A percentile compares a stretch with the other conserved stretches of the same genome.
phyloP scores from a whole-genome alignment of 2,888 invertebrate genomes.

The Andrena fulva region DNA sequence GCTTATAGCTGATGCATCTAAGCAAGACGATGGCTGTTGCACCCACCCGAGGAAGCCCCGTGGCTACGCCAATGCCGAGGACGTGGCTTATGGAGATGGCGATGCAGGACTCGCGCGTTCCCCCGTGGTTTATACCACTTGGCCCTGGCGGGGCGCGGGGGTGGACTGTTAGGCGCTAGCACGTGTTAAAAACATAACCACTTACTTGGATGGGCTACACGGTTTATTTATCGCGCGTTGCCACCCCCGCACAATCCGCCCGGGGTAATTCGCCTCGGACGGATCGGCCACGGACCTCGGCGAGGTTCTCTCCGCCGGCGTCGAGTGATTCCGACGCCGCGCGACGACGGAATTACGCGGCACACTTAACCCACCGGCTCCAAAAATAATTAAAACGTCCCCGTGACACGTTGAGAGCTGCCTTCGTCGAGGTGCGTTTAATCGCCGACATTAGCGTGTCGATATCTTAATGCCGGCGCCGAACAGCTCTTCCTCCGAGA shows the following conservation, averaged over 20 bases:
- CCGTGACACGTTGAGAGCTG: not conserved
- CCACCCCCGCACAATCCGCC: conserved; percentile 50
- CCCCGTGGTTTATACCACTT: conserved; percentile 49
- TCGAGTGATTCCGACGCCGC: conserved; percentile 61
- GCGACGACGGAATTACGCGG: conserved; percentile 62
- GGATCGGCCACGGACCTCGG: conserved; percentile 4
- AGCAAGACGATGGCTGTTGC: not conserved
- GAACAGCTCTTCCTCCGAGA: not conserved
- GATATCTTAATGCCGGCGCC: conserved; percentile 50
- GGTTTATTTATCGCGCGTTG: conserved; percentile 77
- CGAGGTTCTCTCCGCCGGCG: conserved; percentile 41
- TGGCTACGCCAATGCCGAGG: conserved; percentile 60
- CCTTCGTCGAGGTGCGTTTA: conserved; percentile 35
- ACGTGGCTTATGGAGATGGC: conserved; percentile 65
- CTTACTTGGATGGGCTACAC: conserved; percentile 79
- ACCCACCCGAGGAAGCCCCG: not conserved
- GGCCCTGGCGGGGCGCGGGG: conserved; percentile 29
- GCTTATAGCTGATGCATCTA: not conserved
- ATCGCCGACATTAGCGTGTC: conserved; percentile 50
- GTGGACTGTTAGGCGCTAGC: conserved; percentile 73
- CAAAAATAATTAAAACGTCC: conserved; percentile 26
- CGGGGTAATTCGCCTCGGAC: conserved; percentile 50
- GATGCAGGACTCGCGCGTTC: conserved; percentile 53
- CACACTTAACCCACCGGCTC: conserved; percentile 17
- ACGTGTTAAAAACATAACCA: conserved; percentile 83